Percentiles rank a stretch among this genome's conserved stretches.
phyloP scores from a whole-genome alignment of 2,113 vertebrate species.

The Galbula dea region DNA sequence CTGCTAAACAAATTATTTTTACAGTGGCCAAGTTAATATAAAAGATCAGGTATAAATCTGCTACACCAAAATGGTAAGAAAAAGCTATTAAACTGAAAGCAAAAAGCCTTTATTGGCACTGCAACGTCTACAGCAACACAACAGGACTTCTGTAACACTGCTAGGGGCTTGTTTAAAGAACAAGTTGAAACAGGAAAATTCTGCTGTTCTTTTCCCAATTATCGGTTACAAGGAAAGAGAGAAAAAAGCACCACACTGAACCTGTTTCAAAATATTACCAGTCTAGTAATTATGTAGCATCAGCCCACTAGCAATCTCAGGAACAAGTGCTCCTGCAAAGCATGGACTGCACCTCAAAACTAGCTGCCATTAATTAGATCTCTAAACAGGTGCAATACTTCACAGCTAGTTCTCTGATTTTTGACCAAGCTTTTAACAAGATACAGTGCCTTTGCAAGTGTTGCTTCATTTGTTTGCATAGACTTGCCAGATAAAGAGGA shows the following conservation, averaged over 20 bases:
- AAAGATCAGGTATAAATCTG: not conserved
- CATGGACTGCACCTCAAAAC: not conserved
- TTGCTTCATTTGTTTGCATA: not conserved
- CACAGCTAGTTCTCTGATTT: not conserved
- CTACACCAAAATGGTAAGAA: not conserved
- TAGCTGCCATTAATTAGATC: not conserved
- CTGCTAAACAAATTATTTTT: not conserved
- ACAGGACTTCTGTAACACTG: not conserved
- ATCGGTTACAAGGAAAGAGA: not conserved
- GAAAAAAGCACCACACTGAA: not conserved
- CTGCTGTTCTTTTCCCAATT: not conserved
- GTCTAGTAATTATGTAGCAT: not conserved
- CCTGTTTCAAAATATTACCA: not conserved
- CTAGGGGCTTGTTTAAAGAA: not conserved
- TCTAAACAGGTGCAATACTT: rapidly evolving
- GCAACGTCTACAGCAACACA: not conserved
- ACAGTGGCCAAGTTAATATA: not conserved
- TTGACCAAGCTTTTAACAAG: not conserved
- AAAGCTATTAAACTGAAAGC: not conserved
- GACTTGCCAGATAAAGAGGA: not conserved
- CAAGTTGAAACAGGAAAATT: not conserved
- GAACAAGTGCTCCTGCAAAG: not conserved
- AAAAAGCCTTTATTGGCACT: not conserved
- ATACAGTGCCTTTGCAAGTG: rapidly evolving
- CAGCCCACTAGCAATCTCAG: not conserved